Percentiles rank a stretch among this genome's conserved stretches.
These are phyloP conservation scores for Drosophila nebulosa DNA, from an alignment of 1,140 invertebrate genomes.

Conservation along the genomic window DNA sequence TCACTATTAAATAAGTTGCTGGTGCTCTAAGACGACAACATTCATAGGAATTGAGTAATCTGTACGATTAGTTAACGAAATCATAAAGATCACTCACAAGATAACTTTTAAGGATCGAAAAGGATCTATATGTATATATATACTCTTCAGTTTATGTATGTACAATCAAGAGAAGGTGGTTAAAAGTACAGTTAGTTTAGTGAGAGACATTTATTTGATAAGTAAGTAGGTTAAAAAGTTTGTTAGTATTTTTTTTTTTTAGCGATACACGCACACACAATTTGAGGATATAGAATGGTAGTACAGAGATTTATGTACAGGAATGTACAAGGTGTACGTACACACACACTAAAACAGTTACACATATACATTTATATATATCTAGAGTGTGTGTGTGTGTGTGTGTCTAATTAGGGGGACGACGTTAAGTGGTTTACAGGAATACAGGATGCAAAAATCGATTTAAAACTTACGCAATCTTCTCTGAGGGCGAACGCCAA, in stretches of 20 bases:
- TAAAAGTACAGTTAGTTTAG: constrained; percentile 38
- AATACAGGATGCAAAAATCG: too few relatives aligned
- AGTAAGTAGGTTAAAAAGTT: too few relatives aligned
- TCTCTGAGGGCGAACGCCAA: constrained; percentile 93
- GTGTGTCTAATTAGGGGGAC: constrained; percentile 5
- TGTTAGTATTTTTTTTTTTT: not conserved
- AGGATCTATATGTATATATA: constrained; percentile 26
- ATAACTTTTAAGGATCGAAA: not conserved
- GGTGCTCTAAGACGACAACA: constrained; percentile 57
- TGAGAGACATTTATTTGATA: not conserved
- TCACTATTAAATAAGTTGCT: constrained; percentile 6
- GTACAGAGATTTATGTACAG: constrained; percentile 22
- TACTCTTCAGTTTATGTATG: not conserved
- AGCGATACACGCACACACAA: not conserved
- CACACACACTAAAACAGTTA: constrained; percentile 41
- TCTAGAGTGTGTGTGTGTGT: constrained; percentile 36
- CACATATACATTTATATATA: constrained; percentile 20
- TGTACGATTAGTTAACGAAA: constrained; percentile 1
- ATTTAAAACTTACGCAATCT: constrained; percentile 92
- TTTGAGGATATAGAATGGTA: not conserved
- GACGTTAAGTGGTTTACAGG: not conserved
- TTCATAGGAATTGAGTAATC: constrained; percentile 22
- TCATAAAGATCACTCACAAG: not conserved
- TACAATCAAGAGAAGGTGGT: not conserved
- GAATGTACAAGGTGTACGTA: constrained; percentile 12